A percentile compares a stretch with the other conserved stretches of the same genome.
Evolutionary conservation across 2,888 invertebrate genomes (phyloP).

Genomic region (Rhagonycha fulva): DNA sequence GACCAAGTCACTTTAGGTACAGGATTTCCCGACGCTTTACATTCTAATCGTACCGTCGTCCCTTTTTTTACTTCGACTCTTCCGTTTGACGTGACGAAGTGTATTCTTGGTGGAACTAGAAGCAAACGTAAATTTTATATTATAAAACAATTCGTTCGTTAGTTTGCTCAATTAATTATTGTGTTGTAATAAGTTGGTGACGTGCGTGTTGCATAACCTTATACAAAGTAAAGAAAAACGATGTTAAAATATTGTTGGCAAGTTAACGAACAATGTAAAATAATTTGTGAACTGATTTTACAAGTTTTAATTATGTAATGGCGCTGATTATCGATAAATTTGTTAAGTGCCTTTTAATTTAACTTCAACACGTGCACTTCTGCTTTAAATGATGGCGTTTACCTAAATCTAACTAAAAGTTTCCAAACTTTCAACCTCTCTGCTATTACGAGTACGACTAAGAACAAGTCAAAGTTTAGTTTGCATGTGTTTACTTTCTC

Average conservation of each 20-base stretch:
- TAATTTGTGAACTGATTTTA: background rate
- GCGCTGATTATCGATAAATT: background rate
- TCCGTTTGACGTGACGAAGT: constrained; percentile 65
- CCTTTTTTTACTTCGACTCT: constrained; percentile 66
- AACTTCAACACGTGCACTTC: background rate
- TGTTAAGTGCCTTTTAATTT: constrained; percentile 9
- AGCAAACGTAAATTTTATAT: constrained; percentile 26
- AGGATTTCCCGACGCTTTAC: constrained; percentile 59
- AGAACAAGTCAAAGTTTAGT: constrained; percentile 3
- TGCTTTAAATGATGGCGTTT: constrained; percentile 5
- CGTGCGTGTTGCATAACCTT: background rate
- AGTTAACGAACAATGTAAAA: background rate
- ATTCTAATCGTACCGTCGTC: constrained; percentile 57
- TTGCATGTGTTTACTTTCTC: background rate
- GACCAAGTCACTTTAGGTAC: constrained; percentile 60
- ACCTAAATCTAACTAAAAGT: constrained; percentile 7
- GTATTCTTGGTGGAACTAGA: constrained; percentile 68
- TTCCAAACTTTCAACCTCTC: constrained; percentile 3
- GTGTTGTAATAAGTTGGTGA: background rate
- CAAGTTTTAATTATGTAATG: background rate
- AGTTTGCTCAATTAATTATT: background rate
- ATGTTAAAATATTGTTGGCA: background rate
- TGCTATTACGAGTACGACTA: constrained; percentile 5
- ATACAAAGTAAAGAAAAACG: background rate
- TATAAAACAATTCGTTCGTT: background rate